Evolutionary conservation across 2,113 vertebrate species (phyloP).

Genomic region (Hippocampus comes): DNA sequence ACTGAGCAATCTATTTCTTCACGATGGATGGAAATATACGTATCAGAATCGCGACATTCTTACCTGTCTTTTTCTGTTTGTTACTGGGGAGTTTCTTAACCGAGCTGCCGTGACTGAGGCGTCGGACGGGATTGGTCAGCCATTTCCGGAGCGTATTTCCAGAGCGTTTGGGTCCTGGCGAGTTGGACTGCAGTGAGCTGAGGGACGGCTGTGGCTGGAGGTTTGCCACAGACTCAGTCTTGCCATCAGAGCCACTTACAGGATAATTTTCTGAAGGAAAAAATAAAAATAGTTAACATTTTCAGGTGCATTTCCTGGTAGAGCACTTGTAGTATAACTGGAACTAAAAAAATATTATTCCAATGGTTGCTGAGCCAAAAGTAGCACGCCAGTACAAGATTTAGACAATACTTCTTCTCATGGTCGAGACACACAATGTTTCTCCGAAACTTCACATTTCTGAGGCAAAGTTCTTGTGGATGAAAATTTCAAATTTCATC

Average conservation of each 20-base stretch:
- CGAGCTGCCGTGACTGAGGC: conserved; percentile 88
- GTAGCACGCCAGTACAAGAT: background rate
- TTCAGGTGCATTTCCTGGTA: background rate
- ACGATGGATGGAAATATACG: background rate
- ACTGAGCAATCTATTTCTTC: no score
- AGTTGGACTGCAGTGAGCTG: conserved; percentile 87
- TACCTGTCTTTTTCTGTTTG: conserved; percentile 77
- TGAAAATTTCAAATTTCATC: no score
- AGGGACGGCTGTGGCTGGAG: conserved; percentile 89
- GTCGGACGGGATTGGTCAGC: conserved; percentile 91
- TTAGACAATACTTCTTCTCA: no score
- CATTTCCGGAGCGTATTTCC: conserved; percentile 97
- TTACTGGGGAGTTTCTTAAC: conserved; percentile 84
- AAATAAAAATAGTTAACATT: background rate
- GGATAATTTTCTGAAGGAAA: conserved; percentile 79
- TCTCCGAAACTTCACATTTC: background rate
- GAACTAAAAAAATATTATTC: background rate
- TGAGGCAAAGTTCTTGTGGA: no score
- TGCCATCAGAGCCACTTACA: conserved; percentile 81
- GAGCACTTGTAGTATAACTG: background rate
- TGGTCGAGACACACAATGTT: background rate
- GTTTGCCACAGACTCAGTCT: conserved; percentile 89
- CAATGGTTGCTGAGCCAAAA: background rate
- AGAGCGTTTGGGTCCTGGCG: conserved; percentile 89
- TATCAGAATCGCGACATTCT: background rate